These are phyloP conservation scores for Agrilus mali DNA, from an alignment of 2,888 invertebrate species.

Conservation along the genomic window DNA sequence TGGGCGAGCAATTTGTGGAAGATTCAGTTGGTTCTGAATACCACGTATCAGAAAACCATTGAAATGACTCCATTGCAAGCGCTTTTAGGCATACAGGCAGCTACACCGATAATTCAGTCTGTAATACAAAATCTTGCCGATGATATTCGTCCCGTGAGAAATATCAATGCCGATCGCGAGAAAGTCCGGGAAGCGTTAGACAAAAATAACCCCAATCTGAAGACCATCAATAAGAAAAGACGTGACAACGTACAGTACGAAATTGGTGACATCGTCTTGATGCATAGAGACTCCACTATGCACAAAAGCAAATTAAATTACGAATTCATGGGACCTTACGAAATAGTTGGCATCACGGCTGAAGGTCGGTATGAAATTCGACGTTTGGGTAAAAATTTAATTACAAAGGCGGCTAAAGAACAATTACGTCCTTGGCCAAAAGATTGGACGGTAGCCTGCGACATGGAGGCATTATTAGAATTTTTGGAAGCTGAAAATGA, in stretches of 20 bases:
- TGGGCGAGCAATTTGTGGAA: constrained; percentile 6
- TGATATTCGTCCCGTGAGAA: constrained; percentile 10
- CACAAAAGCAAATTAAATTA: constrained; percentile 12
- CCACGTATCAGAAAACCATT: constrained; percentile 14
- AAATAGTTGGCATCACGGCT: constrained; percentile 5
- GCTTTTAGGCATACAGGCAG: constrained; percentile 10
- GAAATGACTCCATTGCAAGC: constrained; percentile 12
- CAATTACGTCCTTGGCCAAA: constrained; percentile 8
- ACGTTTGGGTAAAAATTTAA: constrained; percentile 5
- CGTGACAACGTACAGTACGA: constrained; percentile 8
- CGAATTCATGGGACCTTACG: constrained; percentile 15
- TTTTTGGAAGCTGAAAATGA: no score
- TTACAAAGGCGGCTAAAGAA: constrained; percentile 10
- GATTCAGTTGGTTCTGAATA: constrained; percentile 6
- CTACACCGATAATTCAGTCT: constrained; percentile 15
- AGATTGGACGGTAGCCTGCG: constrained; percentile 8
- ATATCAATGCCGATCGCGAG: constrained; percentile 9
- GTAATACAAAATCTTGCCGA: constrained; percentile 8
- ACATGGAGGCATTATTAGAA: neutral
- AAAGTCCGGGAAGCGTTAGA: no score
- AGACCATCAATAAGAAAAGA: constrained; percentile 8
- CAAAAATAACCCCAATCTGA: neutral
- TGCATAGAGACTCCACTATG: constrained; percentile 15
- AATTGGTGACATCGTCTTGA: constrained; percentile 13
- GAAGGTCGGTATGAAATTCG: constrained; percentile 8